Base-by-base conservation (phyloP, 2,113 vertebrate genomes). In the Melanotaenia duboulayi region DNA sequence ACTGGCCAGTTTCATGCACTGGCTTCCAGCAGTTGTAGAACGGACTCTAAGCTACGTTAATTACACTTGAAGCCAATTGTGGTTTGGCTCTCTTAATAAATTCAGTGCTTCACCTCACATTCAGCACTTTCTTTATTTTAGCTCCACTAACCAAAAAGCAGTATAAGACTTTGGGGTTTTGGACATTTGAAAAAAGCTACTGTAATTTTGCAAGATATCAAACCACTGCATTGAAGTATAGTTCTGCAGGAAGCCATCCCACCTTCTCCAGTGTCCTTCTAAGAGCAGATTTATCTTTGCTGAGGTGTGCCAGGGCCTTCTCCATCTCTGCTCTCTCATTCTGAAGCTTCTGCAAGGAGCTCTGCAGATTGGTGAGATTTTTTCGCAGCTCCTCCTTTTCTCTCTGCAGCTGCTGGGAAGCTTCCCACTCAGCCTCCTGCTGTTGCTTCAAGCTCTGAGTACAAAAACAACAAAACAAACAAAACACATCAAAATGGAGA, bases 241-340 rank as follows among this genome's bases (percentile, higher is more conserved):
- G 11, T 32, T 48, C 13, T 61, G 12, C 11, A 58, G 35, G 60
- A 7, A 39, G n/a, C 16, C 13, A 51, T 44, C 78, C 75, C 82
- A 95, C 94, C 92, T 94, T 94, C 74, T 93, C 92, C 65, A 94
- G 84, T 1, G 88, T 83, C 76, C 86, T 93, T 28, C 91, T 93
- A 11, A 94, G 86, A 2, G 87, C 73, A 46, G 86, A 83, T 78
- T 84, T 94, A 64, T 94, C 93, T 84, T 94, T 95, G 35, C 86
- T 74, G 0, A 95, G 83, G 2, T 83, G 88, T 1, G 76, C 28
- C 19, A 92, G 61, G 11, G 60, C 70, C 55, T 69, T 90, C 65
- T 90, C 89, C 79, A 92, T 66, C 42, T 90, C 93, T 2, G 65
- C 70, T 66, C 80, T 93, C 82, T 94, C 92, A n/a, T 78, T 87